Base-by-base conservation (phyloP, 2,113 vertebrate genomes). In the Corapipo altera region DNA sequence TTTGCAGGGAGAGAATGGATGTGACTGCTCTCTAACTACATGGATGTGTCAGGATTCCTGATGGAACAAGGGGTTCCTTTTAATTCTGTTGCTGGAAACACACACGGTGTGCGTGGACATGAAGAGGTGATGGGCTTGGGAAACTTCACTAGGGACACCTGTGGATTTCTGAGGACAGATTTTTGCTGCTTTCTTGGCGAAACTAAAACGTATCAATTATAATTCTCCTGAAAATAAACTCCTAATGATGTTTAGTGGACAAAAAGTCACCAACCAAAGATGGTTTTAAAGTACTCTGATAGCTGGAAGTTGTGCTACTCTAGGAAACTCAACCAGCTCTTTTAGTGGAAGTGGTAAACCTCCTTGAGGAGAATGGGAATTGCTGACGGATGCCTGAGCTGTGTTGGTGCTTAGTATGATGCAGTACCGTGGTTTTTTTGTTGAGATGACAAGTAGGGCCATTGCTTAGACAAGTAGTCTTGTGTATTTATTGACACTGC, bases 401-500 rank as follows among this genome's bases (percentile, higher is more conserved):
- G 46, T 52, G 9, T 26, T 69, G 41, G 35, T 66, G 48, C 33
- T 86, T 39, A 15, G n/a, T n/a, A 19, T 65, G 52, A 13, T 85
- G 19, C 27, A 82, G 76, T 5, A 26, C 37, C 3, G 7, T 46
- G 28, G 8, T 54, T 46, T 46, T 71, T 74, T 46, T 78, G 20
- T 49, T 3, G 5, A 46, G 41, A 14, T 43, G 52, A 65, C 13
- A 46, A 21, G 10, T 0, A 48, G 37, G 54, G 55, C 57, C 79
- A 2, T 44, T 75, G 39, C 73, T 91, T 59, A 75, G 77, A 20
- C 11, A n/a, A 41, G 74, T 21, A 28, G 13, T 77, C 44, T 43
- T 66, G 3, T 0, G 2, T 75, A 10, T 85, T 55, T 73, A 46
- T 76, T 0, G 0, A 37, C 78, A 43, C 48, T 61, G 21, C 21